Base-by-base conservation (phyloP, 2,113 vertebrate genomes). In the Hyperoodon ampullatus region DNA sequence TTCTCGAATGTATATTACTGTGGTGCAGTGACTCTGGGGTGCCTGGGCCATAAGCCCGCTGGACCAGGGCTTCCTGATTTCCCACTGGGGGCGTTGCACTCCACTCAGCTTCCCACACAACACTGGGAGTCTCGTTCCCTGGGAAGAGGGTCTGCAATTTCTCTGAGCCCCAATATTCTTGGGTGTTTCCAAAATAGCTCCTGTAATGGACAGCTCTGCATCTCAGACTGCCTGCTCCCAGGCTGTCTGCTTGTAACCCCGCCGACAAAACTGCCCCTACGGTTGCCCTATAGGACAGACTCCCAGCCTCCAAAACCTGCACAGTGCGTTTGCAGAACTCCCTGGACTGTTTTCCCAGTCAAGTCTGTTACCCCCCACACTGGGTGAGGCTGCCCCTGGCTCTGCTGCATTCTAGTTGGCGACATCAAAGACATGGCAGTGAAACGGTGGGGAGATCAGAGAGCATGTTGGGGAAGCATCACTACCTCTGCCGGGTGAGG, bases 141-240 rank as follows among this genome's bases (percentile, higher is more conserved):
- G 24, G 24, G n/a, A 26, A 70, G 47, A 53, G 8, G 24, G 47
- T 24, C n/a, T 58, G 66, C 50, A 8, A 3, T 42, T 28, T 11
- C 53, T 55, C 8, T 1, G n/a, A 55, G 16, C 47, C 23, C 50
- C 50, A 53, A 6, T 2, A 8, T 55, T 58, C n/a, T 47, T 53
- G 24, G 50, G 8, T 35, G n/a, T 21, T 70, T 55, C 23, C 47
- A 33, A 35, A 33, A 70, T 5, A 0, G 65, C 33, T 35, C 33
- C 47, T 26, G 14, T 35, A 2, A 15, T 1, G 6, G 83, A 35
- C 0, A 9, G 23, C 21, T 35, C 33, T 55, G 47, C 3, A 0
- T 55, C 23, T 21, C 47, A 35, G 33, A 10, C 65, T 39, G 14
- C 23, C 65, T 70, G 47, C 65, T 55, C 14, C 33, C 47, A 35